These are phyloP conservation scores for Podiceps cristatus DNA, from an alignment of 2,113 vertebrate genomes.

Conservation along the genomic window DNA sequence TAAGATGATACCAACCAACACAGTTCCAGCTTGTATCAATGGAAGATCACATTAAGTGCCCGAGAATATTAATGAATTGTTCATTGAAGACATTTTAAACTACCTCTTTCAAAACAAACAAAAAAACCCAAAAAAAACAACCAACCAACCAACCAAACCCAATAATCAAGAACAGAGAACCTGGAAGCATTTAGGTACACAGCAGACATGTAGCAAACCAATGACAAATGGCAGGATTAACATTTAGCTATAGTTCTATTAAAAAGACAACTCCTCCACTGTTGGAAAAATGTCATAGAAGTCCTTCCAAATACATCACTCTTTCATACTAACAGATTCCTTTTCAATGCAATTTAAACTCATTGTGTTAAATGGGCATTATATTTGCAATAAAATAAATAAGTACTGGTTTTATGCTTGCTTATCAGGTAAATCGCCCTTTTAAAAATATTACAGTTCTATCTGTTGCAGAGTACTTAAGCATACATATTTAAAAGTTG, in stretches of 20 bases:
- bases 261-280: background rate
- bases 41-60: background rate
- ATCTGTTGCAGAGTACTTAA: background rate
- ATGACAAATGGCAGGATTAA: background rate
- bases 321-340: background rate
- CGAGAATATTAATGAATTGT: background rate
- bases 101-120: background rate
- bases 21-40: background rate
- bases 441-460: background rate
- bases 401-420: slow-evolving; percentile 19
- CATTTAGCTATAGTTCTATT: slow-evolving; percentile 15
- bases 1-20: background rate
- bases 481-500: background rate
- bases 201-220: background rate
- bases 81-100: background rate
- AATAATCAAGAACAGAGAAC: background rate
- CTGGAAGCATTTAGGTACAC: background rate
- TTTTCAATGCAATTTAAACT: slow-evolving; percentile 28
- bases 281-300: background rate
- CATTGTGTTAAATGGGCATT: slow-evolving; percentile 1
- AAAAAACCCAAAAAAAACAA: too few species aligned
- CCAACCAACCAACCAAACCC: background rate
- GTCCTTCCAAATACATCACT: slow-evolving; percentile 5
- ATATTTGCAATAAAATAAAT: slow-evolving; percentile 35
- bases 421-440: slow-evolving; percentile 5